These are phyloP conservation scores for Danaus chrysippus DNA, from an alignment of 2,888 invertebrate species.

Conservation along the genomic window DNA sequence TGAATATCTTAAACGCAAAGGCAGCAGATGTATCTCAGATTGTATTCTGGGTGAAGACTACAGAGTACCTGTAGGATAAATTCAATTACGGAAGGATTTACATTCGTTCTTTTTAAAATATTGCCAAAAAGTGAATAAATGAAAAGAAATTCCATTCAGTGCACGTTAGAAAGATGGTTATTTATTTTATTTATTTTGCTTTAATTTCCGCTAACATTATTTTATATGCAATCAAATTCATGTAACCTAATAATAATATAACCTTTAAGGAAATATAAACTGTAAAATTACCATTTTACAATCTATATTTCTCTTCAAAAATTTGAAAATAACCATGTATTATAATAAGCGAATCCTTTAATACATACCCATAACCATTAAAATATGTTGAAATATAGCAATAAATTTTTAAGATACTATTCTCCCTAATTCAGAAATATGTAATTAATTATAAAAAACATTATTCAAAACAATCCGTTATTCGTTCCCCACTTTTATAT, in stretches of 20 bases:
- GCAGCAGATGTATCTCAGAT: conserved; percentile 7
- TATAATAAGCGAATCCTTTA: too few species aligned
- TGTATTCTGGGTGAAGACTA: conserved; percentile 7
- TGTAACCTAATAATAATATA: background rate
- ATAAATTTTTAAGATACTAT: too few species aligned
- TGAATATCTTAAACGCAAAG: conserved; percentile 10
- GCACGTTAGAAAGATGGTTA: background rate
- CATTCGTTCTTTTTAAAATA: conserved; percentile 12
- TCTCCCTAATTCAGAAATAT: too few species aligned
- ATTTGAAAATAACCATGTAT: too few species aligned
- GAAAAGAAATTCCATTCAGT: background rate
- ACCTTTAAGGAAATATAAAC: too few species aligned
- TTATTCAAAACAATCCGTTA: too few species aligned
- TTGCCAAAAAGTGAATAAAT: conserved; percentile 9
- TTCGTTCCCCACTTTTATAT: background rate
- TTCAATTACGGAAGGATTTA: conserved; percentile 12
- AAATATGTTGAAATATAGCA: too few species aligned
- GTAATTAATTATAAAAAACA: too few species aligned
- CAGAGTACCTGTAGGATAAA: conserved; percentile 9
- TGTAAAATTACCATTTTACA: too few species aligned
- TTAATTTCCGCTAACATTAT: background rate
- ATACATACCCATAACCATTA: too few species aligned
- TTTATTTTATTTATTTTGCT: background rate
- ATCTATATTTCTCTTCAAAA: too few species aligned
- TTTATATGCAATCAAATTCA: background rate